phyloP scores from a whole-genome alignment of 2,888 invertebrate genomes.

The Thecophora atra region DNA sequence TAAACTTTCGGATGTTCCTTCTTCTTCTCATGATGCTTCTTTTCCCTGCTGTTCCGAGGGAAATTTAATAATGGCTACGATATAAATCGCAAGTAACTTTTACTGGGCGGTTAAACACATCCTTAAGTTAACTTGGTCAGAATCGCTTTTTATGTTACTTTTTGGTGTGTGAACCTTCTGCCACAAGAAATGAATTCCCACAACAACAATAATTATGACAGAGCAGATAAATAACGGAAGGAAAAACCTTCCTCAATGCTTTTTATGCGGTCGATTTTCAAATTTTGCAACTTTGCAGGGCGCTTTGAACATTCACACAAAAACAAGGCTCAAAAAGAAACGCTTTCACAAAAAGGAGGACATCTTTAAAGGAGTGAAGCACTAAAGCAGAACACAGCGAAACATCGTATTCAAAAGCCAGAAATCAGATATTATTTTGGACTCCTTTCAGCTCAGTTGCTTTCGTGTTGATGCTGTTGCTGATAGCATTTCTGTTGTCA shows the following conservation, averaged over 20 bases:
- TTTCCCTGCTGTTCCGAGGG: no score
- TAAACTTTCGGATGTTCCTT: no score
- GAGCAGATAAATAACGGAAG: neutral
- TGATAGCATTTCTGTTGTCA: neutral
- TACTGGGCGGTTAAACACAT: no score
- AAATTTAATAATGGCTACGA: no score
- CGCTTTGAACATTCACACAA: neutral
- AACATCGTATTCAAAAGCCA: neutral
- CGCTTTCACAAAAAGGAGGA: neutral
- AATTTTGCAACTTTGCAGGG: neutral
- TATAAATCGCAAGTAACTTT: no score
- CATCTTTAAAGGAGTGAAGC: neutral
- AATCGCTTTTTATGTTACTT: no score
- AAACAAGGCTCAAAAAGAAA: neutral
- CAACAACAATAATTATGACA: neutral
- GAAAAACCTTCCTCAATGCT: no score
- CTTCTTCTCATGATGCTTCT: no score
- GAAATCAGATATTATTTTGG: neutral
- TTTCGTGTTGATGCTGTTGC: neutral
- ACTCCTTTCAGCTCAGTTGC: neutral
- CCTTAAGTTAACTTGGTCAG: no score
- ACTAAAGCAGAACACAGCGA: neutral
- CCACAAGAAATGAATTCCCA: neutral
- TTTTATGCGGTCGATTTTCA: neutral
- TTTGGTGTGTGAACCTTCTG: no score